Percentiles rank a stretch among this genome's conserved stretches.
Evolutionary conservation across 2,113 vertebrate genomes (phyloP).

Genomic region (Corythornis vintsioides): DNA sequence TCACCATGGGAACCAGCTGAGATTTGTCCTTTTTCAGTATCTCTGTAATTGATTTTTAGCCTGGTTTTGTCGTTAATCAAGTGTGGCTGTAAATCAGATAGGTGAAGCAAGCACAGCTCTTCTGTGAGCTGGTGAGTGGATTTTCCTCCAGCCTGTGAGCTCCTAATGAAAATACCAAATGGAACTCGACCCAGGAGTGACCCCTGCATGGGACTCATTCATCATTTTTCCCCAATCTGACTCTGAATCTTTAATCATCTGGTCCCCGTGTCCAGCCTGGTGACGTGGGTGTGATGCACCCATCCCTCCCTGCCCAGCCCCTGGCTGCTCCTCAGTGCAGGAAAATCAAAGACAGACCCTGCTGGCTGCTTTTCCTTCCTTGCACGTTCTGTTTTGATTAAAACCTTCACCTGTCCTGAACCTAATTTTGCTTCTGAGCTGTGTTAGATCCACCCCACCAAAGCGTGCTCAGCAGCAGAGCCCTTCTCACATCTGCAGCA

Average conservation of each 20-base stretch:
- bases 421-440: background rate
- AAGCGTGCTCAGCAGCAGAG: background rate
- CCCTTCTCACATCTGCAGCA: background rate
- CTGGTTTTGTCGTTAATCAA: slow-evolving; percentile 24
- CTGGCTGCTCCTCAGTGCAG: accelerated
- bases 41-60: background rate
- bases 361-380: background rate
- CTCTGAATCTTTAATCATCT: background rate
- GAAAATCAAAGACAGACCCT: background rate
- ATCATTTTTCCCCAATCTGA: background rate
- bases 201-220: background rate
- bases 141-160: background rate
- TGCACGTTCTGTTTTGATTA: background rate
- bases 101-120: background rate
- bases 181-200: background rate
- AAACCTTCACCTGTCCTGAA: background rate
- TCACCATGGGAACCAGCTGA: background rate
- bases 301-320: accelerated
- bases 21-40: background rate
- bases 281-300: accelerated
- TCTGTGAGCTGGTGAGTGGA: background rate
- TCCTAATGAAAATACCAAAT: background rate
- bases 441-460: background rate
- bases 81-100: background rate
- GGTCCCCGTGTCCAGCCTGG: background rate